A percentile compares a stretch with the other conserved stretches of the same genome.
Conservation (phyloP, 2,113 vertebrate species). For the Cinclus mexicanus region DNA sequence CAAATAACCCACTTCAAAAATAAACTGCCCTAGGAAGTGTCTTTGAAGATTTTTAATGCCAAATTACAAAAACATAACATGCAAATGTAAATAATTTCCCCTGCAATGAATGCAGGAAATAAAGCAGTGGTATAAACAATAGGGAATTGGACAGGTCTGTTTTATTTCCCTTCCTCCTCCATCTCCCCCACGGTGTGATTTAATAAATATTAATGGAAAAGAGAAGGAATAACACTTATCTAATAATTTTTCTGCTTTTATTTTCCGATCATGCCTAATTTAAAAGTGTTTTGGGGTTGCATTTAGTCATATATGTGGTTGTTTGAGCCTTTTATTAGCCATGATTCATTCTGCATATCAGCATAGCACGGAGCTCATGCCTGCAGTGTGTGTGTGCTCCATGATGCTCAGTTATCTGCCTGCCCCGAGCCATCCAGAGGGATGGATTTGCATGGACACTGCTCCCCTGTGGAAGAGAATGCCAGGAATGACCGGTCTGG, state of each 20-base stretch:
- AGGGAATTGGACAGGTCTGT: background rate
- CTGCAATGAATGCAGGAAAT: background rate
- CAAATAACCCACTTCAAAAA: constrained; percentile 51
- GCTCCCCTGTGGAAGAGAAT: constrained; percentile 6
- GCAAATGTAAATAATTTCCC: constrained; percentile 12
- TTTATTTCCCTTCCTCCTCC: background rate
- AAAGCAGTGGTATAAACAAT: background rate
- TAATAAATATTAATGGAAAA: constrained; percentile 18
- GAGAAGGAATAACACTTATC: background rate
- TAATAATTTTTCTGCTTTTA: constrained; percentile 61
- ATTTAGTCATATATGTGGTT: constrained; percentile 59
- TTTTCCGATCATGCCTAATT: constrained; percentile 61
- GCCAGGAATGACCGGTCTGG: constrained; percentile 53
- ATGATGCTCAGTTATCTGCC: constrained; percentile 55
- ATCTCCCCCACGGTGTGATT: background rate
- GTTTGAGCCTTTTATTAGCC: constrained; percentile 48
- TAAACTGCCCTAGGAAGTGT: constrained; percentile 26
- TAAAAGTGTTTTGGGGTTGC: constrained; percentile 67
- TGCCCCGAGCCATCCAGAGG: constrained; percentile 6
- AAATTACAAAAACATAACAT: background rate
- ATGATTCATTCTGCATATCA: constrained; percentile 66
- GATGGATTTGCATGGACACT: constrained; percentile 53
- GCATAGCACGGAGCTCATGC: constrained; percentile 34
- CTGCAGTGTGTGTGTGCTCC: constrained; percentile 11
- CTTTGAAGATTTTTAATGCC: constrained; percentile 9